Evolutionary conservation across 2,113 vertebrate genomes (phyloP).

Genomic region (Cephalopholis sonnerati): DNA sequence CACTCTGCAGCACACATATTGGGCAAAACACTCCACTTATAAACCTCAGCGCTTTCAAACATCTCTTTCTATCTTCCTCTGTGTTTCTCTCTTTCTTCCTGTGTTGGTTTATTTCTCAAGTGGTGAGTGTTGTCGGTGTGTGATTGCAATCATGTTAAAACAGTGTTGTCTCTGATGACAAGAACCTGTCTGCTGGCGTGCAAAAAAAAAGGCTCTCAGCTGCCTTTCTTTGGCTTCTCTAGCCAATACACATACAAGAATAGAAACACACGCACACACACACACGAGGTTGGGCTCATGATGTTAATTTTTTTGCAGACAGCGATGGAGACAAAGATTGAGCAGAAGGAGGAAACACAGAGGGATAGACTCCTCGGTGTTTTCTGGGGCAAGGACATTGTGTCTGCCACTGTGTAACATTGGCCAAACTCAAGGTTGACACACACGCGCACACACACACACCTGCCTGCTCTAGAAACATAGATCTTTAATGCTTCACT

Average conservation of each 20-base stretch:
- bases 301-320: not conserved
- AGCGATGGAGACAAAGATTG: not conserved
- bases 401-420: conserved; percentile 42
- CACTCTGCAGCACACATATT: not conserved
- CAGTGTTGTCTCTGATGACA: conserved; percentile 43
- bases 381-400: conserved; percentile 60
- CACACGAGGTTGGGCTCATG: not conserved
- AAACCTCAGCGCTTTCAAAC: conserved; percentile 22
- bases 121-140: conserved; percentile 34
- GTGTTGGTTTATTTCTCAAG: conserved; percentile 21
- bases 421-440: conserved; percentile 45
- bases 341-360: conserved; percentile 8
- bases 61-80: not conserved
- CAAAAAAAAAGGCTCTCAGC: not conserved
- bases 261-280: not conserved
- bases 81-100: conserved; percentile 6
- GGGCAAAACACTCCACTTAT: conserved; percentile 38
- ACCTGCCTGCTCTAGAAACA: conserved; percentile 67
- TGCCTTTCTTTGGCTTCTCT: conserved; percentile 1
- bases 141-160: conserved; percentile 73
- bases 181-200: conserved; percentile 4
- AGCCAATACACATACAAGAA: not conserved
- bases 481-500: conserved; percentile 63
- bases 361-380: conserved; percentile 11
- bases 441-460: conserved; percentile 15